Evolutionary conservation across 2,113 vertebrate genomes (phyloP).

Genomic region (Triplophysa rosa): DNA sequence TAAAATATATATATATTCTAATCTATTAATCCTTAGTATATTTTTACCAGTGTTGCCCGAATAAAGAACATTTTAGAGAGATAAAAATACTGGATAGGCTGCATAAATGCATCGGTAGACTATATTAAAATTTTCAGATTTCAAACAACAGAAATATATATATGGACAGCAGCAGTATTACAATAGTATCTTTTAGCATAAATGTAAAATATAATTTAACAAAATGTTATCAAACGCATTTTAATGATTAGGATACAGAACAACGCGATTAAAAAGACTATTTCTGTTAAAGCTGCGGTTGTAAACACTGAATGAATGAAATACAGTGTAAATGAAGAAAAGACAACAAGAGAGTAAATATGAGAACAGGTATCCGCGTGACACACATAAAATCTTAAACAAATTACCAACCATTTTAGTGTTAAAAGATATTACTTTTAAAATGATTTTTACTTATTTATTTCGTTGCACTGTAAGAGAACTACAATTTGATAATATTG

Average conservation of each 20-base stretch:
- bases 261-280: background rate
- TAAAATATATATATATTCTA: background rate
- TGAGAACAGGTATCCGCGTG: background rate
- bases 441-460: background rate
- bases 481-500: background rate
- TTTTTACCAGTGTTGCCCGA: background rate
- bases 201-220: background rate
- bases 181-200: background rate
- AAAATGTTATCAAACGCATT: background rate
- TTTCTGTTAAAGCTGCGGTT: background rate
- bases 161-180: background rate
- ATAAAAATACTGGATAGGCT: background rate
- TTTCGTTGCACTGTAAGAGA: background rate
- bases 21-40: background rate
- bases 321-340: background rate
- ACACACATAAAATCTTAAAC: background rate
- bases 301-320: background rate
- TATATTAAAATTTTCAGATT: background rate
- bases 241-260: background rate
- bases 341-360: background rate
- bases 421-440: background rate
- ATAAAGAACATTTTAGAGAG: background rate
- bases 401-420: background rate
- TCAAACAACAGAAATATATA: background rate
- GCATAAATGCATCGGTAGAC: background rate